Evolutionary conservation across 2,888 invertebrate genomes (phyloP).

Genomic region (Drosophila hamatofila): DNA sequence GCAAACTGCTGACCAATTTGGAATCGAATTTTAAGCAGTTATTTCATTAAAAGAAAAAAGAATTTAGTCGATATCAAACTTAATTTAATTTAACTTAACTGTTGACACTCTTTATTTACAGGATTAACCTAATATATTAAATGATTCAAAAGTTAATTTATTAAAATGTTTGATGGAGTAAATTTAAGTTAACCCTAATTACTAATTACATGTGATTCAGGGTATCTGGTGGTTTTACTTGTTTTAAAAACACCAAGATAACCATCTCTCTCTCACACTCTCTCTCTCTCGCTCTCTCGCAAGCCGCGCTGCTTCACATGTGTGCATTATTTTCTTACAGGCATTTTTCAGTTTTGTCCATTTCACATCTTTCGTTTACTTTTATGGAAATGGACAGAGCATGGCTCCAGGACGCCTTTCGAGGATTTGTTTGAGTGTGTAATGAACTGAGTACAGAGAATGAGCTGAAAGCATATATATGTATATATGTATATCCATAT

Average conservation of each 20-base stretch:
- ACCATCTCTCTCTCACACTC: neutral
- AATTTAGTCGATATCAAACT: neutral
- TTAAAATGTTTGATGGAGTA: too few species aligned
- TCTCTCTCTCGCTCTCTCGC: neutral
- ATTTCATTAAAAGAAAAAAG: neutral
- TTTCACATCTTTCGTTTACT: constrained; percentile 63
- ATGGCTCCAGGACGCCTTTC: constrained; percentile 39
- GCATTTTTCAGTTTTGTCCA: constrained; percentile 46
- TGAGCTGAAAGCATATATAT: constrained; percentile 17
- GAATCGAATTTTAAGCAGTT: neutral
- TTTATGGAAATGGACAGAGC: constrained; percentile 67
- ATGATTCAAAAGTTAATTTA: too few species aligned
- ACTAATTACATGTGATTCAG: neutral
- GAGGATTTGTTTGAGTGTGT: constrained; percentile 71
- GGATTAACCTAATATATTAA: too few species aligned
- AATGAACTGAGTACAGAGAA: constrained; percentile 61
- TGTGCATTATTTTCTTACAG: constrained; percentile 50
- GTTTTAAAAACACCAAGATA: constrained; percentile 67
- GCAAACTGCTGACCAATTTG: neutral
- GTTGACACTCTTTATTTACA: neutral
- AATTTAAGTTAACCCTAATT: too few species aligned
- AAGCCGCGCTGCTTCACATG: constrained; percentile 25
- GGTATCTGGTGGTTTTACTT: neutral
- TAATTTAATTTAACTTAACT: neutral
- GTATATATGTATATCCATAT: neutral